Conservation (phyloP, 2,888 invertebrate genomes). For the Lomographa bimaculata region DNA sequence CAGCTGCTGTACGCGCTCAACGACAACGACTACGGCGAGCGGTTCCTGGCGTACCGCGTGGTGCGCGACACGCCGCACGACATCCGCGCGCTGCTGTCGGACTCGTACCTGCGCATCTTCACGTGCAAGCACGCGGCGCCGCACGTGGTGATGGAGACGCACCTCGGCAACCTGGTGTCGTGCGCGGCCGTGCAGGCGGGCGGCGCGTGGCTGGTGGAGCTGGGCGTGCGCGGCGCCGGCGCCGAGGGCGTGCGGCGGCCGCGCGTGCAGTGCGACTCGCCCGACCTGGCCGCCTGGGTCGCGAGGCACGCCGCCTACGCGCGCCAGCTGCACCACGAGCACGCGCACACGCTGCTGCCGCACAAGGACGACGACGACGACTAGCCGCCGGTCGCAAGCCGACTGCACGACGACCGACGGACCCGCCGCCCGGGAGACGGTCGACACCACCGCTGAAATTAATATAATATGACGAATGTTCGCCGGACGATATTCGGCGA, state of each 20-base stretch:
- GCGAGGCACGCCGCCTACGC: conserved; percentile 95
- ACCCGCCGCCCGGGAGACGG: no score
- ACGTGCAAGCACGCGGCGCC: conserved; percentile 81
- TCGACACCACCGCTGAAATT: no score
- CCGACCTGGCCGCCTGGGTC: conserved; percentile 87
- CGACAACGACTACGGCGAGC: conserved; percentile 88
- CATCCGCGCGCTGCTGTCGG: conserved; percentile 91
- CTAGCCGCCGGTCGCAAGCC: no score
- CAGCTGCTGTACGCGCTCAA: conserved; percentile 88
- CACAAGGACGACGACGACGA: no score
- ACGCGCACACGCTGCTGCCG: conserved; percentile 86
- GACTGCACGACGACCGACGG: no score
- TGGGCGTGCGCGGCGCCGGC: conserved; percentile 82
- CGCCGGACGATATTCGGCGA: no score
- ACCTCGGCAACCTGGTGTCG: conserved; percentile 86
- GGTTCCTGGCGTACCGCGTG: conserved; percentile 92
- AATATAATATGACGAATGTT: no score
- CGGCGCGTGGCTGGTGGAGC: conserved; percentile 88
- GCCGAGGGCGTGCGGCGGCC: conserved; percentile 85
- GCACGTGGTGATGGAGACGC: conserved; percentile 85
- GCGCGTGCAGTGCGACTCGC: conserved; percentile 90
- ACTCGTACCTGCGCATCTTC: conserved; percentile 88
- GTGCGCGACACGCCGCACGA: conserved; percentile 90
- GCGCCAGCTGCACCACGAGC: conserved; percentile 92
- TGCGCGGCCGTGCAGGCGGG: conserved; percentile 84